Percentiles rank a stretch among this genome's conserved stretches.
phyloP scores from a whole-genome alignment of 2,888 invertebrate species.

The Ischnura elegans region DNA sequence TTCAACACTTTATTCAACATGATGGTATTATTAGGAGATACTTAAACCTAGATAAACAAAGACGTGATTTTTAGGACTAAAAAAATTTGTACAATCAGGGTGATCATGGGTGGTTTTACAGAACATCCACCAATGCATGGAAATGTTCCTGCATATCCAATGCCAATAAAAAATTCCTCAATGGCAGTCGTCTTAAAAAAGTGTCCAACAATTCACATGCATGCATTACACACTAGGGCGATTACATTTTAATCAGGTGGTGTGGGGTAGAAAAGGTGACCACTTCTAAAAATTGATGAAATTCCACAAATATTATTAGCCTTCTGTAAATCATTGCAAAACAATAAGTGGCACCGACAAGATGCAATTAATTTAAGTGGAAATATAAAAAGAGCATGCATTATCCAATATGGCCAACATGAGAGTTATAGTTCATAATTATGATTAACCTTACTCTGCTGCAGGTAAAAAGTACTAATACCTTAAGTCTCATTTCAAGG shows the following conservation, averaged over 20 bases:
- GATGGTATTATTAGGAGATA: constrained; percentile 50
- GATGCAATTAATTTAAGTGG: constrained; percentile 48
- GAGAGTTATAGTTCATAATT: constrained; percentile 41
- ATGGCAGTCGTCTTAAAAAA: constrained; percentile 65
- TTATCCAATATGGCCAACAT: constrained; percentile 50
- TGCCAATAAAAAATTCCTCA: constrained; percentile 60
- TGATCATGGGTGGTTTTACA: constrained; percentile 57
- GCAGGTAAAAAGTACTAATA: constrained; percentile 57
- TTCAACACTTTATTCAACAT: constrained; percentile 57
- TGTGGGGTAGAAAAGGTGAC: constrained; percentile 54
- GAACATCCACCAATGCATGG: constrained; percentile 64
- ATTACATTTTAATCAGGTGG: constrained; percentile 60
- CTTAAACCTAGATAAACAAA: constrained; percentile 66
- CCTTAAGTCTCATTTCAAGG: constrained; percentile 24
- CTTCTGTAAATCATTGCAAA: constrained; percentile 30
- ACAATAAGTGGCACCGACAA: constrained; percentile 44
- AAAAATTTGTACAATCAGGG: constrained; percentile 67
- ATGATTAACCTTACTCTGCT: constrained; percentile 49
- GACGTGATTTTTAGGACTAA: constrained; percentile 53
- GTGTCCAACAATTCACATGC: constrained; percentile 59
- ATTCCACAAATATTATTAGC: constrained; percentile 55
- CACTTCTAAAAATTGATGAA: constrained; percentile 60
- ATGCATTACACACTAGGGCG: constrained; percentile 56
- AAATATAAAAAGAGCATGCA: constrained; percentile 67
- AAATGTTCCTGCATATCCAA: constrained; percentile 66